Base-by-base conservation (phyloP, 2,797 vertebrate species). In the Catharus ustulatus region DNA sequence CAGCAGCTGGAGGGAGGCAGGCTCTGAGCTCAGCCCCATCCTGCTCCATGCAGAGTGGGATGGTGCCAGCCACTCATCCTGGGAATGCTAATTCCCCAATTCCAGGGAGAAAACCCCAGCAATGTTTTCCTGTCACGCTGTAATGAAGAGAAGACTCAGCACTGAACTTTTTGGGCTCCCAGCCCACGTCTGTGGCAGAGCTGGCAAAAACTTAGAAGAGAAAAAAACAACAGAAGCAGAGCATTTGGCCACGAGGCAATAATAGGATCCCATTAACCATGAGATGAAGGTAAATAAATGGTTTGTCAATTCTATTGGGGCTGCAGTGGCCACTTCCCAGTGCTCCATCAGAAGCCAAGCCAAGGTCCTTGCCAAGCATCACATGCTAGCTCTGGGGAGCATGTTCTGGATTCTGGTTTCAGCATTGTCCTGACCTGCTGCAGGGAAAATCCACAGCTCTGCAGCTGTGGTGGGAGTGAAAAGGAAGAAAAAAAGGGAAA, bases 111-210 rank as follows among this genome's bases (percentile, higher is more conserved):
- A 89, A 93, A 77, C 43, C 63, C 75, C 75, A 21, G 55, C 63
- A 62, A 43, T 21, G 23, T 57, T 80, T 54, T 67, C 49, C 34
- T 84, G 78, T 75, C 82, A 66, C 3, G 3, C 64, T 77, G 78
- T 73, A 91, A 92, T 58, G 83, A 92, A 93, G 87, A 30, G 32
- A 78, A 86, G 76, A 64, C 57, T 80, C 77, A 13, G 48, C 54
- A 74, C 63, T 72, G 84, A 93, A 88, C 74, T 89, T 95, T 75
- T 49, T 87, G 82, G 94, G 91, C 95, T 95, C 84, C 26, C 13
- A 36, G 93, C 79, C 80, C 45, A 7, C 5, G 67, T 75, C 86
- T 88, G 81, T 84, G 57, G 83, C 72, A 89, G 84, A 87, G 88
- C 55, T 84, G 89, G 84, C 85, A 88, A 93, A 87, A 93, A 68